A percentile compares a stretch with the other conserved stretches of the same genome.
phyloP scores from a whole-genome alignment of 2,888 invertebrate genomes.

The Frankliniella intonsa region DNA sequence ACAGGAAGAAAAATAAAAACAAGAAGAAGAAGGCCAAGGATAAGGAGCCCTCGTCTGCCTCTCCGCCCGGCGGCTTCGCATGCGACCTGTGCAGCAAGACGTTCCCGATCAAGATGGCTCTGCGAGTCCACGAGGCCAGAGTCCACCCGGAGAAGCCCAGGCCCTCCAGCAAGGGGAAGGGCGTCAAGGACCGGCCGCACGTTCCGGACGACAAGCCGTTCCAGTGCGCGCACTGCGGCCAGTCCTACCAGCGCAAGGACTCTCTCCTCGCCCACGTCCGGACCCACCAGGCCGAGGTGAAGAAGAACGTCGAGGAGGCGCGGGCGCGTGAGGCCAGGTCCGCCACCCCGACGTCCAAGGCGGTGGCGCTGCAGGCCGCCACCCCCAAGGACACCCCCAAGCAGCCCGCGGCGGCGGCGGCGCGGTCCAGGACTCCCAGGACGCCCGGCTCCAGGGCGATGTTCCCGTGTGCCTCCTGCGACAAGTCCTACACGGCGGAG shows the following conservation, averaged over 20 bases:
- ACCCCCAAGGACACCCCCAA: background rate
- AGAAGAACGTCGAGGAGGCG: background rate
- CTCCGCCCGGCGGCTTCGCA: background rate
- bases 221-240: slow-evolving; percentile 11
- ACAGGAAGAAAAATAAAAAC: too few species aligned
- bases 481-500: background rate
- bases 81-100: background rate
- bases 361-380: background rate
- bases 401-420: background rate
- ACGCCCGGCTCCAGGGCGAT: background rate
- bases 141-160: background rate
- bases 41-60: background rate
- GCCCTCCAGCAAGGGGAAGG: background rate
- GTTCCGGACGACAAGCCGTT: background rate
- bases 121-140: background rate
- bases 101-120: background rate
- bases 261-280: background rate
- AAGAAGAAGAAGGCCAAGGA: background rate
- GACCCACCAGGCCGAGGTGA: background rate
- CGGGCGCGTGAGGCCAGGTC: background rate
- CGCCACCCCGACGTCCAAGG: background rate
- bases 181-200: background rate
- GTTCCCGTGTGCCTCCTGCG: background rate
- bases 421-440: background rate
- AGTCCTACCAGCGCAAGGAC: background rate